phyloP scores from a whole-genome alignment of 2,888 invertebrate genomes.

The Philhelius pedissequus region DNA sequence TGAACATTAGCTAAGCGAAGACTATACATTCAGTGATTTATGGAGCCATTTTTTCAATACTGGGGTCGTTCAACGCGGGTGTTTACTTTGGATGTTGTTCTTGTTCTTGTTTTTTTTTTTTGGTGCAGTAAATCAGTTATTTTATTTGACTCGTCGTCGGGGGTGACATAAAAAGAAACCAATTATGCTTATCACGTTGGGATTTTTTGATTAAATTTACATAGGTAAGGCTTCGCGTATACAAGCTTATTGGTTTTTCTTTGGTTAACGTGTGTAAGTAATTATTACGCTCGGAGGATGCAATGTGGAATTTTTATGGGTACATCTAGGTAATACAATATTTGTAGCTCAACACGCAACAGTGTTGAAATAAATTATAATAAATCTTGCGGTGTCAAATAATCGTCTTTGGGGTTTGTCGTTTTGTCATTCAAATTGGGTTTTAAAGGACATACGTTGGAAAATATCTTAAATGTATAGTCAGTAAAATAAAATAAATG shows the following conservation, averaged over 20 bases:
- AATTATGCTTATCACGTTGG: constrained; percentile 34
- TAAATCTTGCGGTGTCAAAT: background rate
- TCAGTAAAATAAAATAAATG: too few relatives aligned
- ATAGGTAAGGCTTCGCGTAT: constrained; percentile 13
- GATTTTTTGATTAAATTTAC: constrained; percentile 32
- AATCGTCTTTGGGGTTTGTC: background rate
- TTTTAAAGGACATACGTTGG: background rate
- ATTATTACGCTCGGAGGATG: background rate
- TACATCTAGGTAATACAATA: background rate
- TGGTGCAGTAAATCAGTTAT: constrained; percentile 52
- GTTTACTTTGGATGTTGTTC: constrained; percentile 12
- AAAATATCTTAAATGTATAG: too few relatives aligned
- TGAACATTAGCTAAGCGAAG: constrained; percentile 5
- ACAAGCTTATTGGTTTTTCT: constrained; percentile 7
- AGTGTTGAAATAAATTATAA: constrained; percentile 10
- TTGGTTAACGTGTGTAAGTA: background rate
- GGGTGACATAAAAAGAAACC: constrained; percentile 19
- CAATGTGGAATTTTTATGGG: background rate
- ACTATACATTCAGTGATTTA: constrained; percentile 38
- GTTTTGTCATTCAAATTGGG: background rate
- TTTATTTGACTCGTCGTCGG: constrained; percentile 25
- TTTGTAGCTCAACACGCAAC: background rate
- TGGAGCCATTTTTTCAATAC: constrained; percentile 34
- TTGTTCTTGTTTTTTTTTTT: constrained; percentile 9
- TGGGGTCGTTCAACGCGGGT: constrained; percentile 42